Base-by-base conservation (phyloP, 2,113 vertebrate species). In the Phaethornis superciliosus region DNA sequence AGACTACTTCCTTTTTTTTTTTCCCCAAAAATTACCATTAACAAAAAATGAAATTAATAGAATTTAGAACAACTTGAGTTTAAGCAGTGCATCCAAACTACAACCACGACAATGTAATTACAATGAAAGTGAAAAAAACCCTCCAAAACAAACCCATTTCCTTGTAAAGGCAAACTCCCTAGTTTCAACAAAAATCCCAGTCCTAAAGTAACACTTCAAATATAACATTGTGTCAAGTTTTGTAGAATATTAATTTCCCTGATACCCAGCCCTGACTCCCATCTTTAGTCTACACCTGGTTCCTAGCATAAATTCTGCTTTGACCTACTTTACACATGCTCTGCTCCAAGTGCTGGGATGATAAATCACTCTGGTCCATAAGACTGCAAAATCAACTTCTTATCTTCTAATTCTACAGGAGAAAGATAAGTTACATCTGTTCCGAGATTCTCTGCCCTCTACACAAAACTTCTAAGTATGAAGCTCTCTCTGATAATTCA, bases 191-290 rank as follows among this genome's bases (percentile, higher is more conserved):
- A 47, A 77, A 96, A 13, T 12, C 67, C 3, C 15, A 40, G 5
- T 10, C 13, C 14, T 42, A 12, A 32, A 52, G 12, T 18, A 69
- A 40, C 13, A 37, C 65, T 63, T 40, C 10, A 37, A 55, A 72
- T 3, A 5, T 4, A n/a, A 47, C 14, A 9, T 0, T 8, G 2
- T 7, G 5, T 15, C 28, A 24, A 6, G 40, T 42, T 70, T 71
- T 88, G 52, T 19, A 37, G 27, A 49, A 77, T 42, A 76, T 22
- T 46, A 28, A 18, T 32, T 77, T 85, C 59, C 30, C 30, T 47
- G 44, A 16, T 19, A 8, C 8, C 4, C 37, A 40, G 37, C 37
- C 37, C 37, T 11, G 11, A 40, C 7, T 6, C 60, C 19, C 21
- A 9, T 33, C 56, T 64, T 72, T 16, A 55, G 5, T 26, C 40